These are phyloP conservation scores for Taphrorychus bicolor DNA, from an alignment of 2,888 invertebrate genomes.

Conservation along the genomic window DNA sequence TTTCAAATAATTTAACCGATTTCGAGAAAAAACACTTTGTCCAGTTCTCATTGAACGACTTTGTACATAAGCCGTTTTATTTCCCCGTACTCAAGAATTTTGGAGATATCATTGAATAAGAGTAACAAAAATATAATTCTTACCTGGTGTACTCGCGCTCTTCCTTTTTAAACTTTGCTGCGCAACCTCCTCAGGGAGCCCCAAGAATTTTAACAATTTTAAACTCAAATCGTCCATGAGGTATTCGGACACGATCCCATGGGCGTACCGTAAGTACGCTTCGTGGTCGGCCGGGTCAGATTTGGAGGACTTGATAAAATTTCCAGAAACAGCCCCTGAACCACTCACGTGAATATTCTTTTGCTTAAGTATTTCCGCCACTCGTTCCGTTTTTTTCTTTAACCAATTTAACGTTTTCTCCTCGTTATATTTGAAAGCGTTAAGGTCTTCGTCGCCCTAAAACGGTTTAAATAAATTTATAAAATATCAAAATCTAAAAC, in stretches of 20 bases:
- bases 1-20: no score
- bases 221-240: conserved; percentile 72
- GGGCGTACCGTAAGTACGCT: conserved; percentile 74
- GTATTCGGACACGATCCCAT: conserved; percentile 82
- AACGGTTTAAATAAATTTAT: conserved; percentile 41
- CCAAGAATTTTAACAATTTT: conserved; percentile 69
- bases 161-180: conserved; percentile 66
- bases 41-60: no score
- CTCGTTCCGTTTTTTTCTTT: conserved; percentile 71
- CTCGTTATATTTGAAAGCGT: conserved; percentile 84
- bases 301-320: conserved; percentile 68
- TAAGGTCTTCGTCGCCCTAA: conserved; percentile 72
- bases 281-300: conserved; percentile 65
- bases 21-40: no score
- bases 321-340: conserved; percentile 76
- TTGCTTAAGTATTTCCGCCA: conserved; percentile 69
- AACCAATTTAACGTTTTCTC: conserved; percentile 79
- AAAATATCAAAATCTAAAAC: no score
- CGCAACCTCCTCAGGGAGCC: conserved; percentile 66
- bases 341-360: conserved; percentile 78
- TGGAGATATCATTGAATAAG: no score
- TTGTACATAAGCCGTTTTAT: no score
- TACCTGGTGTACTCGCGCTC: conserved; percentile 46
- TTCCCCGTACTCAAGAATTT: no score
- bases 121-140: not conserved